phyloP scores from a whole-genome alignment of 2,888 invertebrate species.

The Campopleginae sp. region DNA sequence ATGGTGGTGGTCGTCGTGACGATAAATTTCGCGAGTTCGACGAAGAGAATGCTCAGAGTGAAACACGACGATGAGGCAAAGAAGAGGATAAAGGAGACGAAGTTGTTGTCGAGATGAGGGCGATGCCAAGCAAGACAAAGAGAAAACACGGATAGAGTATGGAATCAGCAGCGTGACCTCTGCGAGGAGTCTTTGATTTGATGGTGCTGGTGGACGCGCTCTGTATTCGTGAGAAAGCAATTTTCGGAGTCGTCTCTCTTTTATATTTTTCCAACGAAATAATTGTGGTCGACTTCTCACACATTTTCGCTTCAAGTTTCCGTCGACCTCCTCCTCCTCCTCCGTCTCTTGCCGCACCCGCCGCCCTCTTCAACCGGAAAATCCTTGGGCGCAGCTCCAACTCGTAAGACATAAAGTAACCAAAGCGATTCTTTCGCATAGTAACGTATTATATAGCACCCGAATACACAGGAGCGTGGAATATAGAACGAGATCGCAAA shows the following conservation, averaged over 20 bases:
- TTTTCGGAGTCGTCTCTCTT: conserved; percentile 70
- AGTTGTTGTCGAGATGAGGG: conserved; percentile 23
- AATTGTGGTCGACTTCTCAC: conserved; percentile 63
- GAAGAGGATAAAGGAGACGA: conserved; percentile 50
- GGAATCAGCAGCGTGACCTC: conserved; percentile 26
- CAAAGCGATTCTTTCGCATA: conserved; percentile 59
- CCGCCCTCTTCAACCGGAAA: conserved; percentile 18
- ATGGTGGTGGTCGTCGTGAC: conserved; percentile 39
- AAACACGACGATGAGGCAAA: conserved; percentile 51
- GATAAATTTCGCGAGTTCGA: conserved; percentile 71
- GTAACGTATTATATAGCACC: conserved; percentile 33
- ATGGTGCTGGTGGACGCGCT: conserved; percentile 47
- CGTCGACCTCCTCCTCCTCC: neutral
- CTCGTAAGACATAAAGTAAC: conserved; percentile 73
- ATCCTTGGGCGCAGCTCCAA: conserved; percentile 74
- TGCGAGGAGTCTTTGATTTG: conserved; percentile 47
- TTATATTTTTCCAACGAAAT: conserved; percentile 73
- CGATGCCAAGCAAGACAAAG: conserved; percentile 47
- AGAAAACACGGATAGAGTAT: conserved; percentile 11
- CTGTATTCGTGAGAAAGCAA: conserved; percentile 75
- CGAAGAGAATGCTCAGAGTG: conserved; percentile 44
- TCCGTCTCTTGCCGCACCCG: neutral
- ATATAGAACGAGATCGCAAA: conserved; percentile 7
- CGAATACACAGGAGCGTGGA: conserved; percentile 20
- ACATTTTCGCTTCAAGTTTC: conserved; percentile 44